Base-by-base conservation (phyloP, 2,113 vertebrate genomes). In the rabbit (Oryctolagus cuniculus) region DNA sequence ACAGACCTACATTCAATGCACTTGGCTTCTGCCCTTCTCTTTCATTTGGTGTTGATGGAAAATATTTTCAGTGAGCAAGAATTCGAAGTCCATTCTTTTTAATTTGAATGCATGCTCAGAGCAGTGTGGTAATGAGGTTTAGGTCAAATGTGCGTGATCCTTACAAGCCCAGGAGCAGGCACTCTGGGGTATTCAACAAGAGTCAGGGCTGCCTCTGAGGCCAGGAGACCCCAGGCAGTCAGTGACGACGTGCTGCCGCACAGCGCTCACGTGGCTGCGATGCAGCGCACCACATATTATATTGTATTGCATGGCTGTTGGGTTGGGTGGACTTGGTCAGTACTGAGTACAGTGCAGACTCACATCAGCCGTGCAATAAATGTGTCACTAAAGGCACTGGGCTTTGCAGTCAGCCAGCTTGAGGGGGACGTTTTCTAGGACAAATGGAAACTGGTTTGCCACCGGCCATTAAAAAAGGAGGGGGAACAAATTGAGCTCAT, bases 1-100 rank as follows among this genome's bases (percentile, higher is more conserved):
- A 6, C 6, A 29, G 49, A 85, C 69, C 27, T 91, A 29, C 49
- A 36, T 31, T 55, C 36, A 73, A 63, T 66, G 58, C 22, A 22
- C 24, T 31, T 88, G 72, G 55, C 31, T 87, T 92, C 69, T 87
- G 63, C 49, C 36, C 55, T 93, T 91, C 64, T 49, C 53, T 81
- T 86, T 72, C 34, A 10, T n/a, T 34, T 55, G 44, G 6, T 78
- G 36, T 79, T 70, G n/a, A 53, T 78, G 38, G 15, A 53, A 89
- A 82, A 77, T 77, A 55, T 34, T 93, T 93, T 58, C 29, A 38
- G 83, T 29, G 55, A 67, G 74, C 58, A 82, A 74, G 24, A 87
- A 73, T 67, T 93, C n/a, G 66, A 81, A 91, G 36, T 31, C 38
- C 58, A 17, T 69, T 70, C 3, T 51, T 73, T 82, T 95, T 88